Evolutionary conservation across 2,888 invertebrate species (phyloP), one percentile per base, ranked within the genome.

Genomic region (Hofmannophila pseudospretella): DNA sequence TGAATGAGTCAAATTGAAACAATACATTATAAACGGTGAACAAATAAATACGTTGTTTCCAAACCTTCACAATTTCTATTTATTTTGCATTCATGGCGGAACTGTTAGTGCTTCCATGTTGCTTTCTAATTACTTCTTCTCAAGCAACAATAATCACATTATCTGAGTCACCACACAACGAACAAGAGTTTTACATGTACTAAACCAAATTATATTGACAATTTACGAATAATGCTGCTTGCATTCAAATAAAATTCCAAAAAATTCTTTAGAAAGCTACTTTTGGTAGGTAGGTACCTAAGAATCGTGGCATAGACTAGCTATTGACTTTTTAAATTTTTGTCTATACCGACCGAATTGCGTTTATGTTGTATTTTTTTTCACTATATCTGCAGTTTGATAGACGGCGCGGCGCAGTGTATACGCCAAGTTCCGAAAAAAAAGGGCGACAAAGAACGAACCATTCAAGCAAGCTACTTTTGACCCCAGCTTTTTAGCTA

Each of bases 21-120:
- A 64, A 58, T 54, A 58, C 45, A 32, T 29, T 11, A 4, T 23
- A 36, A 22, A 33, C 34, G 19, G 27, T n/a, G 8, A 32, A 19
- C 29, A 40, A 31, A 41, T 40, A 41, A 39, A 37, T 28, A 32
- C n/a, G n/a, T n/a, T n/a, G 31, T 31, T 16, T 23, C 27, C 32
- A 33, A 67, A 84, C 82, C 85, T 84, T 71, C 68, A 67, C 68
- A 84, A 77, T 84, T 81, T 81, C 78, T 87, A 88, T 88, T 88
- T 87, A 86, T 86, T 86, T 86, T 86, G 87, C 86, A 84, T 88
- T 87, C 87, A 88, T 88, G 87, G 87, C 87, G 87, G 87, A 88
- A 88, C 87, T 88, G 87, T 88, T 87, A 87, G 70, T 69, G 82
- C 87, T 87, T 86, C 87, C 87, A 88, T 88, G 87, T 87, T 88